Evolutionary conservation across 2,797 vertebrate genomes (phyloP).

Genomic region (Clarias laeviceps): DNA sequence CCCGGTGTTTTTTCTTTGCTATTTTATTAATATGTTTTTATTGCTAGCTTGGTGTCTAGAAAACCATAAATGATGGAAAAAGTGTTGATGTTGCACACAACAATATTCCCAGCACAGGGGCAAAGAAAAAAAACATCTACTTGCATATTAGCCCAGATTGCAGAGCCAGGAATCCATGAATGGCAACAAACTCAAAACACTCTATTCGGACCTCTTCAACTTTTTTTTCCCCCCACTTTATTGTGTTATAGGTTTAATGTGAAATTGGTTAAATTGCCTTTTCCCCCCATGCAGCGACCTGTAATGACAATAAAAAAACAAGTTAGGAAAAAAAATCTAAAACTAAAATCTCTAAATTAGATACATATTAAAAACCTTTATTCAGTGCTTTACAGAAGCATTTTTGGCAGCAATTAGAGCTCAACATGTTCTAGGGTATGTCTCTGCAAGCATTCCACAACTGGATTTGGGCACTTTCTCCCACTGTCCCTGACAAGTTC

Average conservation of each 20-base stretch:
- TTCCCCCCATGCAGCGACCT: background rate
- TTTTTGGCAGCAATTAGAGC: background rate
- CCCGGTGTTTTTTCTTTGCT: too few relatives aligned
- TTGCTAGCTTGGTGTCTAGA: too few relatives aligned
- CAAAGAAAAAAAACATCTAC: too few relatives aligned
- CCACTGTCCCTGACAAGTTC: background rate
- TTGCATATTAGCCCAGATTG: too few relatives aligned
- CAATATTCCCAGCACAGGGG: too few relatives aligned
- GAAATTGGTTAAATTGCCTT: background rate
- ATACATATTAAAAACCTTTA: background rate
- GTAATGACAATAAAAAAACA: background rate
- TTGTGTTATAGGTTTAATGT: background rate
- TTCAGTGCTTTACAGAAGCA: background rate
- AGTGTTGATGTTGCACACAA: too few relatives aligned
- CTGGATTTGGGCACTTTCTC: background rate
- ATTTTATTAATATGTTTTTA: too few relatives aligned
- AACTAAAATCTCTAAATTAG: background rate
- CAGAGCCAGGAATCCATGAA: too few relatives aligned
- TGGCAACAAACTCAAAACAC: too few relatives aligned
- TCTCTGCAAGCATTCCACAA: background rate
- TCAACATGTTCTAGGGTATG: background rate
- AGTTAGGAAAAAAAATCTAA: background rate
- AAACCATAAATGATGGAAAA: too few relatives aligned
- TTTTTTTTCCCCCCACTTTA: background rate
- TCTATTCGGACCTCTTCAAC: background rate